phyloP scores from a whole-genome alignment of 2,113 vertebrate genomes.

The Salvelinus fontinalis region DNA sequence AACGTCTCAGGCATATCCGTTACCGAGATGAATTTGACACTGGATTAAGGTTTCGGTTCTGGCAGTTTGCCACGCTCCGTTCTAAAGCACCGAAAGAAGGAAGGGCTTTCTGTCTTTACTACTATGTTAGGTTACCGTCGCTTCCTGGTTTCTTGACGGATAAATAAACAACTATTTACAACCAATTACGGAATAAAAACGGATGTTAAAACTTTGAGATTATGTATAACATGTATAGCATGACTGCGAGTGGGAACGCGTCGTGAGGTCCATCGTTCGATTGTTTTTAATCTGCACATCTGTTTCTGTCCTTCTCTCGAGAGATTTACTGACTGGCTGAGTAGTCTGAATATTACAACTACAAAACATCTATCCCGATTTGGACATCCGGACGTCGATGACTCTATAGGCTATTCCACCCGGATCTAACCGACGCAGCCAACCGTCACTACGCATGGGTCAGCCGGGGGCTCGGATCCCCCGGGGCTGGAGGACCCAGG shows the following conservation, averaged over 20 bases:
- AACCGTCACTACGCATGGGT: constrained; percentile 47
- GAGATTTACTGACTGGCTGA: not conserved
- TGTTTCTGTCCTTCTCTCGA: not conserved
- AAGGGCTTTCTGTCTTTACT: not conserved
- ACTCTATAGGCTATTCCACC: not conserved
- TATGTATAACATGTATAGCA: not conserved
- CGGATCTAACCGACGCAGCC: not conserved
- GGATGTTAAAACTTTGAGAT: not conserved
- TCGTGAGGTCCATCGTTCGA: not conserved
- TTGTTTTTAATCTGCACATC: not conserved
- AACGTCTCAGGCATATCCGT: not conserved
- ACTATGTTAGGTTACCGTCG: not conserved
- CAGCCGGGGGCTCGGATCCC: constrained; percentile 31
- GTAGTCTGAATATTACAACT: not conserved
- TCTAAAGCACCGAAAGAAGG: not conserved
- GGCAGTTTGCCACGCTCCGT: not conserved
- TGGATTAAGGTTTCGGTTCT: not conserved
- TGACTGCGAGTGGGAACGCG: not conserved
- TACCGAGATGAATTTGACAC: constrained; percentile 6
- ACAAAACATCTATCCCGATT: not conserved
- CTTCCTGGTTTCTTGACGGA: not conserved
- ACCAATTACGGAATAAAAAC: not conserved
- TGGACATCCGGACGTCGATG: not conserved
- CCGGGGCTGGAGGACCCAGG: constrained; percentile 30
- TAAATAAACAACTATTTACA: not conserved